phyloP scores from a whole-genome alignment of 2,113 vertebrate genomes.

The Bos javanicus region DNA sequence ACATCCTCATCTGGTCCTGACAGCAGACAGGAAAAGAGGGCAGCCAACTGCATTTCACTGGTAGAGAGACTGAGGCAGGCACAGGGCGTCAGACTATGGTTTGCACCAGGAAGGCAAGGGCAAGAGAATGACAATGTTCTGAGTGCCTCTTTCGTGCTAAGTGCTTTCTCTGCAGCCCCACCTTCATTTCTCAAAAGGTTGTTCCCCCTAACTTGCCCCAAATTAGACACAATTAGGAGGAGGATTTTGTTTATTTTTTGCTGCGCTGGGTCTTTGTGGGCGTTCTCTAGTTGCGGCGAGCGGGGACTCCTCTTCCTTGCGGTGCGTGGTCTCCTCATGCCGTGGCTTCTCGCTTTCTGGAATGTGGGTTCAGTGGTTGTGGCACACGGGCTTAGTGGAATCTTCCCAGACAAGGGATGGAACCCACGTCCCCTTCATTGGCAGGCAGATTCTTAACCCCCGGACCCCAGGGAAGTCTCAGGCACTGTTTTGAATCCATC shows the following conservation, averaged over 20 bases:
- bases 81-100: background rate
- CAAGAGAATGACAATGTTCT: background rate
- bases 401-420: background rate
- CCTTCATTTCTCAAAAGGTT: background rate
- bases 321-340: background rate
- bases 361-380: background rate
- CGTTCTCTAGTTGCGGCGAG: background rate
- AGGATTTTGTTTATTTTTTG: background rate
- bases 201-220: background rate
- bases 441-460: background rate
- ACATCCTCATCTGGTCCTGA: background rate
- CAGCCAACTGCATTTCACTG: background rate
- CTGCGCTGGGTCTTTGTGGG: background rate
- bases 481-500: background rate
- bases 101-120: background rate
- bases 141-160: background rate
- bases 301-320: background rate
- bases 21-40: background rate
- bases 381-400: background rate
- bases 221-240: background rate
- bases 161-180: no score
- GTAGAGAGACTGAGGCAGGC: slow-evolving; percentile 10
- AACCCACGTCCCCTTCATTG: background rate
- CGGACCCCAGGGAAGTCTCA: background rate
- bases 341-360: fast-evolving